These are phyloP conservation scores for Drosophila carrolli DNA, from an alignment of 1,140 invertebrate genomes.

Conservation along the genomic window DNA sequence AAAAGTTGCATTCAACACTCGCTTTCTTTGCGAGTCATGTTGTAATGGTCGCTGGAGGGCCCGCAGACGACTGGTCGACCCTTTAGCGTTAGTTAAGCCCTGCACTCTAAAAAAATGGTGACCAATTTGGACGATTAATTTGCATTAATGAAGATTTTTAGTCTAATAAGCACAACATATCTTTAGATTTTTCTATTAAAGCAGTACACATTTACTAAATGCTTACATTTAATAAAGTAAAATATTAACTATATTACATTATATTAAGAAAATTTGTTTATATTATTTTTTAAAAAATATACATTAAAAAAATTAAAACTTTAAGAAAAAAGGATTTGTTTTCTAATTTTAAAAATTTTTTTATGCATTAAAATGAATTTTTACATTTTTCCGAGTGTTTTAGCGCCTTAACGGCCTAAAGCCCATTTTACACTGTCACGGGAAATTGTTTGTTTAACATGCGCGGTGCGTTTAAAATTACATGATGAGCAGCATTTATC, in stretches of 20 bases:
- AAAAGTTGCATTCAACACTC: constrained; percentile 80
- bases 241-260: no score
- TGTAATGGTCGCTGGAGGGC: constrained; percentile 55
- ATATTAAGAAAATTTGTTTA: no score
- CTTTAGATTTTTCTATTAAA: no score
- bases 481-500: constrained; percentile 80
- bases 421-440: constrained; percentile 78
- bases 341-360: no score
- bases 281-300: no score
- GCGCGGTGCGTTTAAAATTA: constrained; percentile 79
- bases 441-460: constrained; percentile 82
- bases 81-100: constrained; percentile 32
- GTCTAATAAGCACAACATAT: no score
- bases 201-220: no score
- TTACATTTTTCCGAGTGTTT: neutral
- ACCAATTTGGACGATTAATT: neutral
- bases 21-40: constrained; percentile 79
- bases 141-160: no score
- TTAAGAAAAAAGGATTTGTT: no score
- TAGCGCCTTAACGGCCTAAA: constrained; percentile 1
- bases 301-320: no score
- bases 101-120: constrained; percentile 7
- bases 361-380: neutral
- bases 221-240: no score
- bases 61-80: constrained; percentile 25